Evolutionary conservation across 2,888 invertebrate species (phyloP).

Genomic region (Chloroclystis v-ata): DNA sequence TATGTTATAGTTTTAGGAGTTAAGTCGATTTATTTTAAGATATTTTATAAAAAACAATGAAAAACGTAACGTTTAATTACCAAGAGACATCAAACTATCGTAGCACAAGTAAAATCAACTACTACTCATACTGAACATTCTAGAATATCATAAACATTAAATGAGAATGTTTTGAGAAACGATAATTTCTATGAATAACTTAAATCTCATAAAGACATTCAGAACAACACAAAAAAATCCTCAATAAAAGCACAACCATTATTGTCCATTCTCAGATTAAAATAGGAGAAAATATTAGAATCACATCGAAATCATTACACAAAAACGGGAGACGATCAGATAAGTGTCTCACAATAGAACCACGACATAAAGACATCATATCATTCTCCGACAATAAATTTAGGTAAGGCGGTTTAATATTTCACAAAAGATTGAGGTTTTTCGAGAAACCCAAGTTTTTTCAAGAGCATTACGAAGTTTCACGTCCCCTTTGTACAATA

Average conservation of each 20-base stretch:
- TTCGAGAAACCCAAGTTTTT: conserved; percentile 58
- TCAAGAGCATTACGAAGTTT: conserved; percentile 48
- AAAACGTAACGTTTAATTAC: too few relatives aligned
- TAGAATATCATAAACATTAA: too few relatives aligned
- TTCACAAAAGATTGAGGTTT: conserved; percentile 66
- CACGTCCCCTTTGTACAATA: conserved; percentile 57
- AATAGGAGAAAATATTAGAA: conserved; percentile 40
- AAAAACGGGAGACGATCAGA: conserved; percentile 69
- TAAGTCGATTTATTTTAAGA: too few relatives aligned
- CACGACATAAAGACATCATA: conserved; percentile 75
- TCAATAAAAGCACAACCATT: conserved; percentile 25
- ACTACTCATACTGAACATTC: too few relatives aligned
- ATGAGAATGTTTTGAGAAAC: conserved; percentile 10
- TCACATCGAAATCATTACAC: conserved; percentile 54
- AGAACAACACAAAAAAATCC: conserved; percentile 25
- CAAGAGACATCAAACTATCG: too few relatives aligned
- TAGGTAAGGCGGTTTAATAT: conserved; percentile 67
- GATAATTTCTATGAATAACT: conserved; percentile 18
- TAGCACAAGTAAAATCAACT: too few relatives aligned
- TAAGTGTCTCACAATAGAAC: conserved; percentile 69
- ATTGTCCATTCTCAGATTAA: conserved; percentile 26
- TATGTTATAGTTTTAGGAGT: too few relatives aligned
- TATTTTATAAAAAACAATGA: too few relatives aligned
- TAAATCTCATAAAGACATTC: conserved; percentile 14
- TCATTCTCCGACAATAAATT: conserved; percentile 74